phyloP scores from a whole-genome alignment of 2,113 vertebrate genomes.

The Theropithecus gelada region DNA sequence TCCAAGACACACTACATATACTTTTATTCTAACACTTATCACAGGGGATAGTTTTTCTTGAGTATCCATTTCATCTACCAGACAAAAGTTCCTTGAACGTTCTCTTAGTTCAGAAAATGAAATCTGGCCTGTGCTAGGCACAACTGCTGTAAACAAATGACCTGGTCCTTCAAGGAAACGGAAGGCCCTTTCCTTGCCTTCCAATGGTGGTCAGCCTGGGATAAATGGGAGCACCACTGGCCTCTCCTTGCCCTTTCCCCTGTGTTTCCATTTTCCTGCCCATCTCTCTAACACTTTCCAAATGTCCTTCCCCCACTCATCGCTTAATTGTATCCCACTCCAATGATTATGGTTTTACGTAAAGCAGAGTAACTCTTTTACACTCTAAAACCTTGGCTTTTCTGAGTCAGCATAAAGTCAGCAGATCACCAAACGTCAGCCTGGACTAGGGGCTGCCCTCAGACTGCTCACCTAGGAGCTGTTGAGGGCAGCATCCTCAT shows the following conservation, averaged over 20 bases:
- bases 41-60: fast-evolving
- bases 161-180: fast-evolving
- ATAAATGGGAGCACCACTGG: background rate
- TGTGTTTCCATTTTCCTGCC: background rate
- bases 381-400: background rate
- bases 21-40: background rate
- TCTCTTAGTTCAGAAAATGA: background rate
- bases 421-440: background rate
- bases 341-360: background rate
- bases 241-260: background rate
- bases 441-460: background rate
- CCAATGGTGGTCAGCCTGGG: background rate
- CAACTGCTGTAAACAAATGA: background rate
- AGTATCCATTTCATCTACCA: background rate
- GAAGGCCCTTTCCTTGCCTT: background rate
- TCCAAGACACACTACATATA: no score
- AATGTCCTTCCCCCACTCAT: background rate
- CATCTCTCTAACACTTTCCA: background rate
- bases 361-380: background rate
- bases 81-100: background rate
- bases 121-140: background rate
- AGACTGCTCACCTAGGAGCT: background rate
- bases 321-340: background rate
- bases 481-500: background rate
- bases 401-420: background rate